Evolutionary conservation across 2,113 vertebrate species (phyloP), one percentile per base, ranked within the genome.

Genomic region (Cepphus grylle): DNA sequence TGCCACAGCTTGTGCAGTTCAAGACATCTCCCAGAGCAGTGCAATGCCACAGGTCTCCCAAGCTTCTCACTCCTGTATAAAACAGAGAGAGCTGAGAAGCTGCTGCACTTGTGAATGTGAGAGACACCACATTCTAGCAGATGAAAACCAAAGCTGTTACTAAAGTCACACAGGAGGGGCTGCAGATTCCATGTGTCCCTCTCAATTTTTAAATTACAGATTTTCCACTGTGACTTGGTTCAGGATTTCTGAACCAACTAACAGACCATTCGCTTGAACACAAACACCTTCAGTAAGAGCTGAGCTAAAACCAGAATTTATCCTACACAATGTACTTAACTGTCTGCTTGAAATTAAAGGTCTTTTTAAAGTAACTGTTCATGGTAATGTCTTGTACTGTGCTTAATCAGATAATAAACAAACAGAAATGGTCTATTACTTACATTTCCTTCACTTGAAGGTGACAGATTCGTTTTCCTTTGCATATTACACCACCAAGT

Each of bases 401-500:
- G 49, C 15, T 84, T 94, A 93, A 94, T 78, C 72, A 95, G 67
- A 73, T 76, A 92, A 69, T 40, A 82, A 84, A 58, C 49, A 93
- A 94, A 92, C 26, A 53, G 81, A 94, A 95, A 50, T 22, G 38
- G 55, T 77, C n/a, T 73, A 15, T 23, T 9, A 88, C 8, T 47
- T 83, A 82, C 13, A 70, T 52, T 63, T 70, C 18, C 58, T 86
- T 47, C 47, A 73, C 63, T 80, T 49, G 15, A 83, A 87, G 10
- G 2, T 26, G 80, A 82, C 53, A 92, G 58, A 82, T 82, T 80
- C 17, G 2, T 94, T 97, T 98, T 97, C 90, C 97, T 98, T 96
- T 96, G 98, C 86, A 82, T 73, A 93, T 94, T 95, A 98, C 97
- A 96, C 97, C 97, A 97, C 97, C 97, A 97, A 97, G 97, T 97